Base-by-base conservation (phyloP, 2,797 vertebrate genomes). In the Sebastes diploproa region DNA sequence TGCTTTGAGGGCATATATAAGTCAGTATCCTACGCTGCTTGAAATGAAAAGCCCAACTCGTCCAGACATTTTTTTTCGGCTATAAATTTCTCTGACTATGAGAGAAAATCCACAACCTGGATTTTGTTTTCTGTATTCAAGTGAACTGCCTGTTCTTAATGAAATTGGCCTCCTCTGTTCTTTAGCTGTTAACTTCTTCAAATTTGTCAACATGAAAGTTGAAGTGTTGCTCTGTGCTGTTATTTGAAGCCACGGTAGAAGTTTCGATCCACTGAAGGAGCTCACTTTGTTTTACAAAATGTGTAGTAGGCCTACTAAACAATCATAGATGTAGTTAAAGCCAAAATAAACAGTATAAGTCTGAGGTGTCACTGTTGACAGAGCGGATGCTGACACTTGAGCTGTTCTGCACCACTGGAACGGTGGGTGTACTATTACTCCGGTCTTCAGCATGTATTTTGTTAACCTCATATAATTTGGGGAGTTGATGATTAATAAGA, bases 1-100 rank as follows among this genome's bases (percentile, higher is more conserved):
- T 88, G 83, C 93, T 92, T 93, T 93, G 89, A 95, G 90, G 89
- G 58, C 75, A 63, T 79, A 70, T 75, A 42, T 42, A 59, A 86
- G 75, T 82, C 72, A 29, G 60, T 86, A 71, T 88, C 69, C 77
- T 72, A 77, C 34, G 5, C 71, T 80, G 73, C 80, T 75, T 74
- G 61, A 79, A 87, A 78, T 81, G 72, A 65, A 65, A 66, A 78
- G 29, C 42, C 34, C 4, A 62, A 32, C 56, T 29, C 32, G 2
- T 30, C 27, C 32, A 62, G 55, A 42, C 1, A n/a, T 13, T 59
- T 70, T 34, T 63, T 52, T 68, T 6, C 50, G 42, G 34, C 64
- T 20, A 73, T 63, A 34, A 6, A 54, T 56, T 55, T 52, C 36
- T 42, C 29, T 29, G 8, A 66, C n/a, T 72, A 32, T 66, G 14